Evolutionary conservation across 92 coral and sea anemone genomes (phyloP), one percentile per base, ranked within the genome.

Genomic region (Phenganax marumi): DNA sequence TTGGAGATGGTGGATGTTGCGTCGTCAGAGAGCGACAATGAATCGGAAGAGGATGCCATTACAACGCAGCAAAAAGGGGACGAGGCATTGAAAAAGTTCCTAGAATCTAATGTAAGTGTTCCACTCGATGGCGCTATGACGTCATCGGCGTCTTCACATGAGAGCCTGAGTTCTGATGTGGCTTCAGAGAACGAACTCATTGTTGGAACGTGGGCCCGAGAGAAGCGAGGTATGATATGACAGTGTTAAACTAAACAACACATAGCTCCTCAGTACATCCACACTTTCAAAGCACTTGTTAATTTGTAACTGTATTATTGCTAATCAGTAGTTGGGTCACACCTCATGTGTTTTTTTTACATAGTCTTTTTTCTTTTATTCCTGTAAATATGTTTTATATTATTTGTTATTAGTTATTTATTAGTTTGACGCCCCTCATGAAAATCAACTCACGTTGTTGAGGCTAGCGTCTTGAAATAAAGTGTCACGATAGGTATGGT

Each of bases 81-180:
- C 54, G 69, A 77, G 13, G 81, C 69, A 21, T 56, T 77, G 70
- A 26, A 60, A 43, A 55, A 13, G 8, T 77, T 77, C 64, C 52
- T 77, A 52, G 81, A 77, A 52, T 55, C 69, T 11, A 77, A 77
- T 49, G 49, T 77, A 6, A 77, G 70, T n/a, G 62, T 77, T 26
- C 81, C 81, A 9, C 81, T 77, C 17, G 81, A 77, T 56, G 70
- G 81, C 3, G 62, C 62, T 52, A 10, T 77, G 81, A 77, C 81
- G 52, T 77, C 81, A 54, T 77, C 81, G n/a, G 39, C 81, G 21
- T 11, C 48, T 14, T 77, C 81, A 10, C 54, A 53, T 19, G 68
- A 56, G 8, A 53, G 70, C 43, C 46, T 60, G 64, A 54, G 60
- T 57, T 77, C 70, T 7, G 81, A 56, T 25, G 14, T 74, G 1